Base-by-base conservation (phyloP, 2,797 vertebrate species). In the Hyperoplus lanceolatus region DNA sequence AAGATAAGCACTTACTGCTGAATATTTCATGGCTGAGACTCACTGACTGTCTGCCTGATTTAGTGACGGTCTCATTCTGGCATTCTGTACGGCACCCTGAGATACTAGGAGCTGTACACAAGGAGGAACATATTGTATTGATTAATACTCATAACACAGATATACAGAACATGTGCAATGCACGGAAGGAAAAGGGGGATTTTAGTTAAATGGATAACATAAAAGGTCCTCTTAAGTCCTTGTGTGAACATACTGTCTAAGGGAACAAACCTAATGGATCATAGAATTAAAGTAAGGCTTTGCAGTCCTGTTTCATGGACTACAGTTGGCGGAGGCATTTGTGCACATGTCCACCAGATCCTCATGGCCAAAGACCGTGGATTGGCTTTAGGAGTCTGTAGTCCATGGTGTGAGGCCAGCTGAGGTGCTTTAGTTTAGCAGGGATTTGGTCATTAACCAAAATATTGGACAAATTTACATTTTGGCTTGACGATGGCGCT, bases 1-100 rank as follows among this genome's bases (percentile, higher is more conserved):
- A 73, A 83, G 86, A 91, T 90, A 84, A 85, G 88, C 81, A 77
- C 82, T 86, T 85, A 77, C 89, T 92, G 75, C 80, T 95, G 80
- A 93, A 93, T 94, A 93, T 94, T 94, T 95, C 80, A 93, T 93
- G 83, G 59, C 71, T 82, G 68, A 82, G 88, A 83, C 71, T 88
- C 87, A 64, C 61, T 73, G 80, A 3, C 49, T 71, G 70, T 62
- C 59, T 59, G 50, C 63, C 73, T 86, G 73, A 72, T 68, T 81
- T 80, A 75, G 51, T 84, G 83, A 80, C 36, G 73, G 68, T 87
- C 79, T 93, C 80, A 80, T 90, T 73, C 73, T 42, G 61, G 54
- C 55, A 49, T 45, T 50, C 43, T 77, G 54, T 29, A 53, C 29
- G 50, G 48, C 57, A 60, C 42, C 54, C 58, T 63, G 51, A 72